Base-by-base conservation (phyloP, 1,140 invertebrate species). In the Platyscapa corneri region DNA sequence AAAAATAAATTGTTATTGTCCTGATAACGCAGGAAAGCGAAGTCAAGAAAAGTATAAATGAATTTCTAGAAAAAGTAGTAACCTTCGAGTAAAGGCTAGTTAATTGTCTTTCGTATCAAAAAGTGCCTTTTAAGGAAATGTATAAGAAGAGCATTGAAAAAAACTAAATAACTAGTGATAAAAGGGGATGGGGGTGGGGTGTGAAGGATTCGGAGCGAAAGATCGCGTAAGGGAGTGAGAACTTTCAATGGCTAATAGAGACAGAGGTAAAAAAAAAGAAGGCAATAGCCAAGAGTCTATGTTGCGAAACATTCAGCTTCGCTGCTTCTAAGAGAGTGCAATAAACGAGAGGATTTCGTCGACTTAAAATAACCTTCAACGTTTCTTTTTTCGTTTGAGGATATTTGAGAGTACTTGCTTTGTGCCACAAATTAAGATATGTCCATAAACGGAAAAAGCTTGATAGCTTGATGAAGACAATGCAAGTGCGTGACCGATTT, bases 161-260 rank as follows among this genome's bases (percentile, higher is more conserved):
- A 60, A 14, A 65, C 27, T 16, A 65, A 65, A 80, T 65, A 65
- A 46, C 60, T 46, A 37, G 60, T 49, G 79, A 70, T 39, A 81
- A 81, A 81, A 37, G 18, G 42, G 12, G 42, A 5, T 12, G 42
- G 56, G 56, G 42, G 39, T 27, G 37, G 70, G 67, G 42, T 64
- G 56, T 14, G 42, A 18, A 12, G 23, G 70, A 42, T 16, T 3
- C 27, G 30, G 14, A 30, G 74, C 23, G 14, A 46, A 76, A 49
- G 42, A n/a, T 76, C 42, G 37, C n/a, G 64, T 75, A 60, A 49
- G 53, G 42, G 56, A 60, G 72, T 27, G 56, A 46, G 56, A 84
- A 76, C 49, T 86, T 56, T 86, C 65, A 77, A 20, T 37, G 30
- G 75, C 81, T 83, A 79, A 86, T 83, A 83, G 76, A 64, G 56